A percentile compares a stretch with the other conserved stretches of the same genome.
These are phyloP conservation scores for Coilia nasus DNA, from an alignment of 2,797 vertebrate genomes.

Conservation along the genomic window DNA sequence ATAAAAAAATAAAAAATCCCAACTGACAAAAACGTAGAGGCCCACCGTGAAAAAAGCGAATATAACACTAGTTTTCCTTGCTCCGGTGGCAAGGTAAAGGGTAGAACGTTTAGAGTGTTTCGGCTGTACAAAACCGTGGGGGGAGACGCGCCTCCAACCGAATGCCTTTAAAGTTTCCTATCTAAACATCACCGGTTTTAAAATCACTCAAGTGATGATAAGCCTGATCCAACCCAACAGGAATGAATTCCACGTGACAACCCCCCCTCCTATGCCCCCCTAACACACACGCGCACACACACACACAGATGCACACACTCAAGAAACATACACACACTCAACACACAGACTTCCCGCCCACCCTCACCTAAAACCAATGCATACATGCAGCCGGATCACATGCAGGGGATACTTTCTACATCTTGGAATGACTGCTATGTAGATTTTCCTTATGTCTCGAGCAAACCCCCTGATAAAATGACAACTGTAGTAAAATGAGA, in stretches of 20 bases:
- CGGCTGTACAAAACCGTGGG: slow-evolving; percentile 30
- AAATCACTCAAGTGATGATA: slow-evolving; percentile 64
- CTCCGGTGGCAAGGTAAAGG: slow-evolving; percentile 29
- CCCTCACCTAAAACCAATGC: slow-evolving; percentile 56
- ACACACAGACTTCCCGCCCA: slow-evolving; percentile 33
- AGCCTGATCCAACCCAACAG: slow-evolving; percentile 72
- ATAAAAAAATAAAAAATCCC: neutral
- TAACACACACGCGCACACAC: slow-evolving; percentile 24
- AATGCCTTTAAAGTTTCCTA: slow-evolving; percentile 15
- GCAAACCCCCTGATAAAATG: slow-evolving; percentile 86
- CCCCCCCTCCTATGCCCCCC: slow-evolving; percentile 27
- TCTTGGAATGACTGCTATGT: slow-evolving; percentile 81
- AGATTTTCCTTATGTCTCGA: slow-evolving; percentile 60
- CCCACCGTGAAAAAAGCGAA: slow-evolving; percentile 32
- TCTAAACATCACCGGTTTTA: slow-evolving; percentile 16
- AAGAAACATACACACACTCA: slow-evolving; percentile 25
- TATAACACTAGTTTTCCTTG: slow-evolving; percentile 33
- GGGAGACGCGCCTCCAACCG: neutral
- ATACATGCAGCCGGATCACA: slow-evolving; percentile 75
- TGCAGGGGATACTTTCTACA: slow-evolving; percentile 84
- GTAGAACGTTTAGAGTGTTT: slow-evolving; percentile 26
- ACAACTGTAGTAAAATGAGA: slow-evolving; percentile 95
- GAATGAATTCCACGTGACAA: slow-evolving; percentile 57
- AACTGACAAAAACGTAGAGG: slow-evolving; percentile 41
- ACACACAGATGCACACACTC: neutral